Conservation (phyloP, 2,797 vertebrate genomes). For the Sus cebifrons region DNA sequence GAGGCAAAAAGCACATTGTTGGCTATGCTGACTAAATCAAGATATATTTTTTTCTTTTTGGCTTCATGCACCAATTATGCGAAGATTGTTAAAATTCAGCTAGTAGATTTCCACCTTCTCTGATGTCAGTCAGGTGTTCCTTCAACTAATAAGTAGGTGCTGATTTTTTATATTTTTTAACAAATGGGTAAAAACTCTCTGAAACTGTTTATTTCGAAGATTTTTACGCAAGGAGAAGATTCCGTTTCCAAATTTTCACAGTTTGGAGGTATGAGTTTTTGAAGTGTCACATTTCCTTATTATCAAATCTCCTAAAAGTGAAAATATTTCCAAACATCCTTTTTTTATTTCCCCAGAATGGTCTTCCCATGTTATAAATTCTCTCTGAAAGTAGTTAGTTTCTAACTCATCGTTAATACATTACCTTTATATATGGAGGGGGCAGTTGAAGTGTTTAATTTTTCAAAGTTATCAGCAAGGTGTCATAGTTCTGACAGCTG, state of each 20-base stretch:
- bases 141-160: background rate
- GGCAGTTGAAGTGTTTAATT: slow-evolving; percentile 42
- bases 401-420: background rate
- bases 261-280: slow-evolving; percentile 57
- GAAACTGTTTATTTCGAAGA: slow-evolving; percentile 40
- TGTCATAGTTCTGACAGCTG: slow-evolving; percentile 71
- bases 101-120: slow-evolving; percentile 59
- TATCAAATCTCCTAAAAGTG: slow-evolving; percentile 50
- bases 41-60: background rate
- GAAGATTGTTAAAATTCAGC: slow-evolving; percentile 58
- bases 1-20: background rate
- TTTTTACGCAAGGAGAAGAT: slow-evolving; percentile 44
- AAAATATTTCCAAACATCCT: slow-evolving; percentile 59
- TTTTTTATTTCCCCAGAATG: background rate
- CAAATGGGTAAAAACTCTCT: slow-evolving; percentile 59
- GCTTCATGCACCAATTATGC: slow-evolving; percentile 39
- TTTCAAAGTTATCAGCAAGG: slow-evolving; percentile 73
- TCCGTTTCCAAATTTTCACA: slow-evolving; percentile 53
- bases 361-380: background rate
- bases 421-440: slow-evolving; percentile 5
- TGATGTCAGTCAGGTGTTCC: slow-evolving; percentile 45
- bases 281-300: slow-evolving; percentile 25
- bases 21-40: background rate
- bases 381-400: slow-evolving; percentile 4
- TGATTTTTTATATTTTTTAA: slow-evolving; percentile 36